These are phyloP conservation scores for Porites cylindrica DNA, from an alignment of 92 coral and sea anemone genomes.

Conservation along the genomic window DNA sequence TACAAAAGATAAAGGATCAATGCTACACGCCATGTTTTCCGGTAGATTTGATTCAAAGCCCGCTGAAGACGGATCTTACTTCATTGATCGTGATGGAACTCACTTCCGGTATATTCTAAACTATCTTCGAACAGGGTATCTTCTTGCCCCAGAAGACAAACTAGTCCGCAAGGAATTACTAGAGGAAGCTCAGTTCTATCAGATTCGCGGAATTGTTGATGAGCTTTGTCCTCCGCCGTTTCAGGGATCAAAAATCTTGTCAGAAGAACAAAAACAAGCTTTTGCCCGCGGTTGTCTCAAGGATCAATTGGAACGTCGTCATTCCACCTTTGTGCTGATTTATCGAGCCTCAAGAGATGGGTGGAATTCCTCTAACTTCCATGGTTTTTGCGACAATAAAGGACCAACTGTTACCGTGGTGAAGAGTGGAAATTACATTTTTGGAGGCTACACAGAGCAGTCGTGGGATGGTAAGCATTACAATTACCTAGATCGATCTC, in stretches of 20 bases:
- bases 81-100: constrained; percentile 85
- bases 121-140: constrained; percentile 74
- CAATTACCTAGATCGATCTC: no score
- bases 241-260: constrained; percentile 36
- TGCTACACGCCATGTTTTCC: constrained; percentile 40
- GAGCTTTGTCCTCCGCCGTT: constrained; percentile 23
- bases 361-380: constrained; percentile 55
- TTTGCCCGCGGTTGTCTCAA: neutral
- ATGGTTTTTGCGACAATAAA: constrained; percentile 52
- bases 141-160: constrained; percentile 66
- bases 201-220: constrained; percentile 63
- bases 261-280: constrained; percentile 32
- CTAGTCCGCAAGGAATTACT: constrained; percentile 60
- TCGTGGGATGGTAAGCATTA: constrained; percentile 50
- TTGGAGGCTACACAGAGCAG: constrained; percentile 62
- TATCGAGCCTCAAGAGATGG: constrained; percentile 69
- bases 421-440: constrained; percentile 42
- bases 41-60: constrained; percentile 72
- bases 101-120: constrained; percentile 82
- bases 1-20: constrained; percentile 61
- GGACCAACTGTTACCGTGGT: constrained; percentile 65
- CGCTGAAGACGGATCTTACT: constrained; percentile 77
- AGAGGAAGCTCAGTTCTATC: constrained; percentile 74
- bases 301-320: neutral
- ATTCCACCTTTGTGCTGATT: constrained; percentile 33